phyloP scores from a whole-genome alignment of 2,797 vertebrate genomes.

The Enoplosus armatus region DNA sequence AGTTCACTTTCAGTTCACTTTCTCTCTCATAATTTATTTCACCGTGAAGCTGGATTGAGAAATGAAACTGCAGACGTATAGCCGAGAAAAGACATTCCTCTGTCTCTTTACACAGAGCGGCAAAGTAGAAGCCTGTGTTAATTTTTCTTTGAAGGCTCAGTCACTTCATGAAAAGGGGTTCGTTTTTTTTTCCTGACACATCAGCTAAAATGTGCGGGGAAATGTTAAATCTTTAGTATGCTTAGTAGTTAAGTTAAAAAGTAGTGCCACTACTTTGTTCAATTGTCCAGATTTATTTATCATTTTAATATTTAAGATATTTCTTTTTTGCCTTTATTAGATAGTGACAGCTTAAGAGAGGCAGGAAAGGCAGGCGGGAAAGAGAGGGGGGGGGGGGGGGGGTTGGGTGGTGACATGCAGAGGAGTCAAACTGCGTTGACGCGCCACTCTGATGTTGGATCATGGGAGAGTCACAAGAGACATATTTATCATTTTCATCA shows the following conservation, averaged over 20 bases:
- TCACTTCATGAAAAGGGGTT: neutral
- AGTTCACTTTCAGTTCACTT: constrained; percentile 48
- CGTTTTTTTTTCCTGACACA: neutral
- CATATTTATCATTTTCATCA: neutral
- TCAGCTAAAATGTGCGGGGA: neutral
- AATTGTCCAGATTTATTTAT: neutral
- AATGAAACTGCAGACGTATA: constrained; percentile 17
- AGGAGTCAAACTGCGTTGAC: neutral
- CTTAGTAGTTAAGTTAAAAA: neutral
- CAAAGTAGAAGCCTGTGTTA: constrained; percentile 3
- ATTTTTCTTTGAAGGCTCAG: constrained; percentile 33
- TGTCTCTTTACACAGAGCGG: constrained; percentile 6
- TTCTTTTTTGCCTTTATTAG: no score
- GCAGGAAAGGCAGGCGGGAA: no score
- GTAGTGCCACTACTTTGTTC: neutral
- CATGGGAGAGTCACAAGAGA: neutral
- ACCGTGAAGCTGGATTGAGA: constrained; percentile 13
- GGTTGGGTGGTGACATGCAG: no score
- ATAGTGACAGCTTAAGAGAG: no score
- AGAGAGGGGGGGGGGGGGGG: no score
- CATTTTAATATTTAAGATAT: no score
- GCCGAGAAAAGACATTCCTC: constrained; percentile 20
- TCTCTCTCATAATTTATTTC: constrained; percentile 30
- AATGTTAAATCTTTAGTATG: neutral
- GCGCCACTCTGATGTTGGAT: neutral